phyloP scores from a whole-genome alignment of 2,888 invertebrate species.

The Ornithoptera priamus region DNA sequence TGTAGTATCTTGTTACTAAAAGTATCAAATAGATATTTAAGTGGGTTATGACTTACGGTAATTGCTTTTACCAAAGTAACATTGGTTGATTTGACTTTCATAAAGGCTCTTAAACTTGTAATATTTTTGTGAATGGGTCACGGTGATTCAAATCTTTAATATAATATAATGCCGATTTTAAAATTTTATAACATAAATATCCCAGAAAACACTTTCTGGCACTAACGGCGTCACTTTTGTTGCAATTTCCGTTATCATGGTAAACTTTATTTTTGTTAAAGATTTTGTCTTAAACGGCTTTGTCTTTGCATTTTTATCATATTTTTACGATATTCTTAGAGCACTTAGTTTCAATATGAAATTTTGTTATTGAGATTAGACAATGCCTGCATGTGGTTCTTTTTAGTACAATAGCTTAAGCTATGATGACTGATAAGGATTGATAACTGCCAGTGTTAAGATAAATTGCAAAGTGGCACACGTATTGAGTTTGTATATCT shows the following conservation, averaged over 20 bases:
- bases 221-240: too few species aligned
- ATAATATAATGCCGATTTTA: too few species aligned
- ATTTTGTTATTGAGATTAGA: not conserved
- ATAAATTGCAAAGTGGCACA: not conserved
- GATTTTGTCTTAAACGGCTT: too few species aligned
- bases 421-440: not conserved
- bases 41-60: slow-evolving; percentile 12
- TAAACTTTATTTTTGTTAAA: too few species aligned
- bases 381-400: not conserved
- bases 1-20: not conserved
- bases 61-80: not conserved
- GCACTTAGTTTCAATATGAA: too few species aligned
- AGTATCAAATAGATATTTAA: slow-evolving; percentile 3
- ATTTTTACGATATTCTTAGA: too few species aligned
- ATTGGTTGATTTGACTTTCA: not conserved
- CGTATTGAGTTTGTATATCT: not conserved
- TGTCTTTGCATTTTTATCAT: too few species aligned
- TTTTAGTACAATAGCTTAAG: not conserved
- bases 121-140: not conserved
- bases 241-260: too few species aligned
- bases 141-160: too few species aligned
- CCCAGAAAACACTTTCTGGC: too few species aligned
- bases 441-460: not conserved
- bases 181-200: too few species aligned
- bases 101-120: not conserved